A percentile compares a stretch with the other conserved stretches of the same genome.
Evolutionary conservation across 2,888 invertebrate genomes (phyloP).

Genomic region (Caenorhabditis macrosperma): DNA sequence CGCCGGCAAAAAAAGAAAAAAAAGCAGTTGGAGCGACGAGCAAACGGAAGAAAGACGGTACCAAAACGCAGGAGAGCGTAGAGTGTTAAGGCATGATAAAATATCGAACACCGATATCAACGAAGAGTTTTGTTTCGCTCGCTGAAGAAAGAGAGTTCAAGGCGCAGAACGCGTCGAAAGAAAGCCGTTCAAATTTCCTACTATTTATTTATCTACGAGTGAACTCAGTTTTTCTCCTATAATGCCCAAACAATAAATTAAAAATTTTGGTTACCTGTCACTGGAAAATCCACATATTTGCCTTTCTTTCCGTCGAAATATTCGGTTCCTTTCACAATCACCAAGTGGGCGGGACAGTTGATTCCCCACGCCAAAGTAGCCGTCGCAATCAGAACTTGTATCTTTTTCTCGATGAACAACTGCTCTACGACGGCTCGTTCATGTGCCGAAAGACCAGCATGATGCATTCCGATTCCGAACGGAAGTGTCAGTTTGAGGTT

Average conservation of each 20-base stretch:
- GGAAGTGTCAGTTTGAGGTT: conserved; percentile 94
- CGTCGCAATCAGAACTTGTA: conserved; percentile 91
- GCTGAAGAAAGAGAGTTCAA: background rate
- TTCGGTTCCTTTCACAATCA: conserved; percentile 89
- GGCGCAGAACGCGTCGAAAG: no score
- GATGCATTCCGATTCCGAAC: conserved; percentile 98
- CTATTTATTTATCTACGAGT: no score
- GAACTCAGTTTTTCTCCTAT: no score
- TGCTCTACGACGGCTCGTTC: conserved; percentile 91
- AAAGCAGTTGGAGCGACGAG: conserved; percentile 1
- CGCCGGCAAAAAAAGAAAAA: conserved; percentile 20
- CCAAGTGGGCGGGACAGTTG: conserved; percentile 97
- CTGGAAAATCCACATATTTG: conserved; percentile 98
- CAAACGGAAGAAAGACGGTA: background rate
- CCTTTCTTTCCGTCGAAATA: conserved; percentile 97
- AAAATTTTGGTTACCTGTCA: conserved; percentile 85
- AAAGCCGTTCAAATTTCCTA: no score
- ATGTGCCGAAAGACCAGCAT: conserved; percentile 94
- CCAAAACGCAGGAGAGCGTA: conserved; percentile 14
- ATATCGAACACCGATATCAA: background rate
- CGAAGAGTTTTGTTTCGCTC: background rate
- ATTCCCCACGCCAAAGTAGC: conserved; percentile 99
- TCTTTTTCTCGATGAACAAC: conserved; percentile 77
- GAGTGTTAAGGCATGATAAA: background rate
- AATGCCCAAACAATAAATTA: background rate